Conservation (phyloP, 2,888 invertebrate genomes). For the Drosophila borealis region DNA sequence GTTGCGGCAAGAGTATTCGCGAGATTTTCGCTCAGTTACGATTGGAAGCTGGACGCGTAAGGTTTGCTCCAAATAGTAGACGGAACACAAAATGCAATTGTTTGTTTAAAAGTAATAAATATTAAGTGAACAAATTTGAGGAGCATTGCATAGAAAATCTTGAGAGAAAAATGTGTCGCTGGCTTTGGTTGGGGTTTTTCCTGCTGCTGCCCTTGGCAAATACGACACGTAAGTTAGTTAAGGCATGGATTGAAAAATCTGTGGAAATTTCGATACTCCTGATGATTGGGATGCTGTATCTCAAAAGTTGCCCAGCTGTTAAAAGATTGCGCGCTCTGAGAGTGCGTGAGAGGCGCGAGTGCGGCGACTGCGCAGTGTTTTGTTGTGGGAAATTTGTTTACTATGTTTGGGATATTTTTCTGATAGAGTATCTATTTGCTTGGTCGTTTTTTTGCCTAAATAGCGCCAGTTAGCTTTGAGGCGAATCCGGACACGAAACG, state of each 20-base stretch:
- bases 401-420: conserved; percentile 41
- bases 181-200: conserved; percentile 62
- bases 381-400: conserved; percentile 72
- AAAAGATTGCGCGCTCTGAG: conserved; percentile 50
- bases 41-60: conserved; percentile 32
- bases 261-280: conserved; percentile 68
- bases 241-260: conserved; percentile 19
- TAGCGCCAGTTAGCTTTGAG: conserved; percentile 86
- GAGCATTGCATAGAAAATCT: conserved; percentile 7
- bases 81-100: conserved; percentile 27
- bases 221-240: conserved; percentile 73
- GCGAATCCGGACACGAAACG: conserved; percentile 97
- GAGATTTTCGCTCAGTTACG: conserved; percentile 46
- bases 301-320: conserved; percentile 42
- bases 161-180: conserved; percentile 59
- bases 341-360: conserved; percentile 12
- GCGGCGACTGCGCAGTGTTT: conserved; percentile 59
- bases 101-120: neutral
- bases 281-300: conserved; percentile 61
- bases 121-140: conserved; percentile 2
- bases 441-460: conserved; percentile 21
- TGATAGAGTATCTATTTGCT: neutral
- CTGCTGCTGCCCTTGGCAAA: conserved; percentile 63
- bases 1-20: conserved; percentile 3
- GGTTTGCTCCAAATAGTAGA: conserved; percentile 27